Base-by-base conservation (phyloP, 2,113 vertebrate genomes). In the Camelus bactrianus region DNA sequence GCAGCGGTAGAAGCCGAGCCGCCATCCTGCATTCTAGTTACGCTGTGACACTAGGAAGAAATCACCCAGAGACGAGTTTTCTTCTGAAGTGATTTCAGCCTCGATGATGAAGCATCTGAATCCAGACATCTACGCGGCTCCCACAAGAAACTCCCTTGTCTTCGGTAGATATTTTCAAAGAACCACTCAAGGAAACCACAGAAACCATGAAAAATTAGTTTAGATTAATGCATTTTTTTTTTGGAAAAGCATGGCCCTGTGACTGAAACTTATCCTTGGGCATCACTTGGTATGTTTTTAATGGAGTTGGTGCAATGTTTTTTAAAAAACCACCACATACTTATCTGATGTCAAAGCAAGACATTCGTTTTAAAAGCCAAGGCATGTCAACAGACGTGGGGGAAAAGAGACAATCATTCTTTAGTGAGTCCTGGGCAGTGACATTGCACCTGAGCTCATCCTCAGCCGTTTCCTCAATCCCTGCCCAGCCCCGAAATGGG, bases 181-280 rank as follows among this genome's bases (percentile, higher is more conserved):
- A 91, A 48, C 67, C 80, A 79, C 58, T 94, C 93, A 94, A 82
- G 73, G 67, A 96, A 96, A 96, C 96, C 89, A 97, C 86, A 64
- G 50, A 95, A 96, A 93, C 93, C 94, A 83, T 97, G 89, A 96
- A 97, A 96, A 97, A 97, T 95, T 97, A 95, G 91, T 94, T 97
- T 91, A 94, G 62, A 93, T 97, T 91, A 97, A 94, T 95, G 93
- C 22, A 65, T 72, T 96, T 97, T 97, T 91, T 72, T 96, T 97
- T 97, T 91, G 97, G 77, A 97, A 97, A 96, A 96, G 93, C 82
- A 82, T 58, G 67, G 94, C 56, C 82, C 91, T 64, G 50, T 26
- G 24, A 86, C 81, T 93, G 93, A 93, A 97, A 86, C 35, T 26
- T 89, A 93, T 86, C 85, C 56, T 88, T 93, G 62, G 42, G 64